phyloP scores from a whole-genome alignment of 2,888 invertebrate genomes.

The Cordilura impudica region DNA sequence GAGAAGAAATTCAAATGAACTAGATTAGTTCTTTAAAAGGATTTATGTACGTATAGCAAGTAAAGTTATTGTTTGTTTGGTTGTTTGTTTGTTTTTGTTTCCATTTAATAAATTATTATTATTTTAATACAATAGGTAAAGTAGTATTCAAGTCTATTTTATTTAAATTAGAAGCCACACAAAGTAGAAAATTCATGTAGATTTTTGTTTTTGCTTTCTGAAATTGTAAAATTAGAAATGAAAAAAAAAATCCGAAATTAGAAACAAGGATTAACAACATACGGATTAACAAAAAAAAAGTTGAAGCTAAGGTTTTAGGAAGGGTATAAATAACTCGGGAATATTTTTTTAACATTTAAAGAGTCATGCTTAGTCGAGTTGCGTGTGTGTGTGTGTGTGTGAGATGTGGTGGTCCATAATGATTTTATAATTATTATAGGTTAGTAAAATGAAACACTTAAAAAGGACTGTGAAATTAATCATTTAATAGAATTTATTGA shows the following conservation, averaged over 20 bases:
- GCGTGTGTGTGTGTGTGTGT: slow-evolving; percentile 28
- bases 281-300: not conserved
- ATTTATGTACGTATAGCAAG: slow-evolving; percentile 13
- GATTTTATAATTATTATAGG: not conserved
- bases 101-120: slow-evolving; percentile 21
- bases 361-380: not conserved
- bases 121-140: slow-evolving; percentile 56
- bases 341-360: not conserved
- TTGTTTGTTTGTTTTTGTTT: slow-evolving; percentile 9
- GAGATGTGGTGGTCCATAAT: slow-evolving; percentile 23
- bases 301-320: slow-evolving; percentile 7
- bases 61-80: slow-evolving; percentile 15
- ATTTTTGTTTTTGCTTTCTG: slow-evolving; percentile 66
- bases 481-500: too few species aligned
- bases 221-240: slow-evolving; percentile 66
- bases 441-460: too few species aligned
- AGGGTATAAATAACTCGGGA: not conserved
- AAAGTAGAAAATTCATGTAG: slow-evolving; percentile 67
- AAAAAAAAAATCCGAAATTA: slow-evolving; percentile 58
- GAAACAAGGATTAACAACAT: slow-evolving; percentile 28
- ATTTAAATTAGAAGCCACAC: slow-evolving; percentile 59
- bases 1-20: slow-evolving; percentile 5
- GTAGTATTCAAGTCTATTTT: slow-evolving; percentile 50
- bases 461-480: too few species aligned
- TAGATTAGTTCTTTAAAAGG: slow-evolving; percentile 12